Base-by-base conservation (phyloP, 2,113 vertebrate species). In the Spilogale gracilis region DNA sequence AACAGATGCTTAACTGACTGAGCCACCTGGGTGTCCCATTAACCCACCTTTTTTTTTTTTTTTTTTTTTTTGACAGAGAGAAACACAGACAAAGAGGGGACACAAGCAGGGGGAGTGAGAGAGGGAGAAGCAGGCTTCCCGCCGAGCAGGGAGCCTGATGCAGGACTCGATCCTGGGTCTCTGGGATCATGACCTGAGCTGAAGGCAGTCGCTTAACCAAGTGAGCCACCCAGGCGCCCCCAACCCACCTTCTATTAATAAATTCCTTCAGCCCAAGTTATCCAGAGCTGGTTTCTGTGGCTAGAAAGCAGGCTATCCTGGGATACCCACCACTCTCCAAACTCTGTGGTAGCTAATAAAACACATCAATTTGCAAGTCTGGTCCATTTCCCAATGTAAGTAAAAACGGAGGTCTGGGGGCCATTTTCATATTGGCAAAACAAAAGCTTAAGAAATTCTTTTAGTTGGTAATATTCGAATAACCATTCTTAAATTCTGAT, bases 401-500 rank as follows among this genome's bases (percentile, higher is more conserved):
- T 61, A 81, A 74, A 97, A 94, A 27, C 63, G 58, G 93, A 86
- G 6, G 6, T 71, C 52, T 82, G 83, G 8, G 85, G 25, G 17
- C 50, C 0, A 32, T 71, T 61, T 89, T 14, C 9, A 27, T 67
- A 74, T 7, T 78, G 30, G 6, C 32, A 95, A 94, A 91, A 89
- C 52, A 91, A 78, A 95, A 69, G 78, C 38, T 91, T 84, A 86
- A 58, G 14, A 97, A 85, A 50, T 93, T 20, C 3, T 54, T 93
- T 85, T 65, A 80, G 50, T 81, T 93, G 58, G 38, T 69, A 82
- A 83, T 74, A 96, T 14, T 69, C 43, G 14, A 90, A 27, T 60
- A 63, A 50, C 25, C 23, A 86, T 56, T 30, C 58, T 61, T 78
- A 45, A 54, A n/a, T 85, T 88, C 61, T 71, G 13, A 91, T 38